Conservation (phyloP, 2,888 invertebrate species). For the Oxytorus armatus region DNA sequence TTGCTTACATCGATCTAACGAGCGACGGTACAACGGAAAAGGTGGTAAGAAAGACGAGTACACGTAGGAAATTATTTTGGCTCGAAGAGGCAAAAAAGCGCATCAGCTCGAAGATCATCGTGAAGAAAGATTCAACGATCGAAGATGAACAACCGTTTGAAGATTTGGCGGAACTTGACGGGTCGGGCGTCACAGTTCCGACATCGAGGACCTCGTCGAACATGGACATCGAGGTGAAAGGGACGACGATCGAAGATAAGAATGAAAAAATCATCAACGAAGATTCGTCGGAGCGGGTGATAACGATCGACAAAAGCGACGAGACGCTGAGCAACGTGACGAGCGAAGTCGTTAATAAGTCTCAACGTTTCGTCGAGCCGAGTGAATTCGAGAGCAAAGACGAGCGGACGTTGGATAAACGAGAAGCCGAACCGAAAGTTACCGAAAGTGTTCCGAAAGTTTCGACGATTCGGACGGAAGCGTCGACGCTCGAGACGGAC, state of each 20-base stretch:
- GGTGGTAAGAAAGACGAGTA: slow-evolving; percentile 74
- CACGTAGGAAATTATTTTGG: slow-evolving; percentile 74
- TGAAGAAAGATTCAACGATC: slow-evolving; percentile 32
- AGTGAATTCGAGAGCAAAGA: slow-evolving; percentile 34
- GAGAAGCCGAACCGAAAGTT: slow-evolving; percentile 5
- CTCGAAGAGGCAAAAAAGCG: slow-evolving; percentile 74
- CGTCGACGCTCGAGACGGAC: slow-evolving; percentile 15
- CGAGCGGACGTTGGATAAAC: neutral
- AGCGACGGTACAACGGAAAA: slow-evolving; percentile 75
- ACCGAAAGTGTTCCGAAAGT: neutral
- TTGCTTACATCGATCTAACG: slow-evolving; percentile 80
- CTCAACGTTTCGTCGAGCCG: neutral
- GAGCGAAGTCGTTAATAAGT: slow-evolving; percentile 16
- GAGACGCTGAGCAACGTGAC: neutral
- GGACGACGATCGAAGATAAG: neutral
- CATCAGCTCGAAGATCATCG: slow-evolving; percentile 53
- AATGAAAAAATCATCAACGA: neutral
- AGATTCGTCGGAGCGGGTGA: slow-evolving; percentile 3
- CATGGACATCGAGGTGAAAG: slow-evolving; percentile 1
- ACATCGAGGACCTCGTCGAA: slow-evolving; percentile 9
- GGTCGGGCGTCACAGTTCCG: slow-evolving; percentile 16
- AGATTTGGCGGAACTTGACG: slow-evolving; percentile 51
- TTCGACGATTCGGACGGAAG: neutral
- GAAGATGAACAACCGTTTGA: slow-evolving; percentile 35
- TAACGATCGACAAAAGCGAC: neutral